A percentile compares a stretch with the other conserved stretches of the same genome.
phyloP scores from a whole-genome alignment of 2,113 vertebrate species.

The Pardalotus punctatus region DNA sequence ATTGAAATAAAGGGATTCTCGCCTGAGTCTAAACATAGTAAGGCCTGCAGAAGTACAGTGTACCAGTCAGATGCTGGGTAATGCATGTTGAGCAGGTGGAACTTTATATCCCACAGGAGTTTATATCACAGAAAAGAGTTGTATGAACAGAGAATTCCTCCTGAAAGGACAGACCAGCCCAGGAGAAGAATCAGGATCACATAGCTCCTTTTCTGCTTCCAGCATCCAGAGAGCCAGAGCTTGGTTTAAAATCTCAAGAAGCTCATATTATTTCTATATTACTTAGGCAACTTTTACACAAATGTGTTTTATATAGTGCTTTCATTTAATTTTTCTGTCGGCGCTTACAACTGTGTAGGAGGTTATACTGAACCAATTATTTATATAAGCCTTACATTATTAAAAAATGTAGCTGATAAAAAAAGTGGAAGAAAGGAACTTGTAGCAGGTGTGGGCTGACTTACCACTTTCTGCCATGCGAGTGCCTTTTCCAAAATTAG shows the following conservation, averaged over 20 bases:
- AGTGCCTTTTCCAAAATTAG: background rate
- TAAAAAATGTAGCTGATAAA: background rate
- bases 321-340: background rate
- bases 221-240: background rate
- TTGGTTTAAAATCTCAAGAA: background rate
- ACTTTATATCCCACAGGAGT: background rate
- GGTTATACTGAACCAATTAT: background rate
- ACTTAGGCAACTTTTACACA: background rate
- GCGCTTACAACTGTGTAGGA: background rate
- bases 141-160: background rate
- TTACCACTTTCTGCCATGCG: background rate
- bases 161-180: background rate
- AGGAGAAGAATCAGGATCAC: accelerated
- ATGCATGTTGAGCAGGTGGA: background rate
- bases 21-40: background rate
- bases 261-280: background rate
- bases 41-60: background rate
- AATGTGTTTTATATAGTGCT: background rate
- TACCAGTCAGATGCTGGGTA: background rate
- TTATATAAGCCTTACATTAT: background rate
- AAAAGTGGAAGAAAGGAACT: background rate
- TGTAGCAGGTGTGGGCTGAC: background rate
- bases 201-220: background rate
- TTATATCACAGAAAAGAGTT: background rate
- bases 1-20: background rate